Conservation (phyloP, 2,113 vertebrate species). For the Dinomys branickii region DNA sequence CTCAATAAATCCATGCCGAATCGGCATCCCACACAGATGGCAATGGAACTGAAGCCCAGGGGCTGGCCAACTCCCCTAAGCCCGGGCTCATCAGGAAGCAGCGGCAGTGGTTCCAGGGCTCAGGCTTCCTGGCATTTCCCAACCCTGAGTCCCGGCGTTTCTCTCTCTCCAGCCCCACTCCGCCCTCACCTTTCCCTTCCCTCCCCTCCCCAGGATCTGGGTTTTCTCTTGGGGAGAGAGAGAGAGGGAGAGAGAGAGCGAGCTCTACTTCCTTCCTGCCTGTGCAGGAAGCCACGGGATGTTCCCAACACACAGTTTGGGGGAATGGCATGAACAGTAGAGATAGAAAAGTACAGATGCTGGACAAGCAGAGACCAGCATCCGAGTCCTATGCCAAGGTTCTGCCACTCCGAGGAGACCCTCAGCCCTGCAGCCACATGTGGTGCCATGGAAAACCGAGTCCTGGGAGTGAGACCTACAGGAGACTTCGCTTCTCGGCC, state of each 20-base stretch:
- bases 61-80: background rate
- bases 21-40: background rate
- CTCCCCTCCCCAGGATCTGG: too few relatives aligned
- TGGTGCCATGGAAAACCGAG: background rate
- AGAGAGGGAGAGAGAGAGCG: background rate
- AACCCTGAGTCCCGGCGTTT: background rate
- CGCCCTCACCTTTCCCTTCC: background rate
- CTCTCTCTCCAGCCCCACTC: background rate
- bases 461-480: background rate
- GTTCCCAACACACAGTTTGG: background rate
- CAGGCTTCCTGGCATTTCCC: background rate
- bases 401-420: too few relatives aligned
- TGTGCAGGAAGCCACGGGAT: background rate
- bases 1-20: rapidly evolving
- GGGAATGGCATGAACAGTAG: background rate
- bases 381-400: too few relatives aligned
- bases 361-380: too few relatives aligned
- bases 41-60: background rate
- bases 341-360: background rate
- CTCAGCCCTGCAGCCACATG: background rate
- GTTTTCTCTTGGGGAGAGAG: background rate
- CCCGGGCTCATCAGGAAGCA: rapidly evolving
- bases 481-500: background rate
- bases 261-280: background rate
- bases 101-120: background rate